Percentiles rank a stretch among this genome's conserved stretches.
phyloP scores from a whole-genome alignment of 1,140 invertebrate species.

The Pogonomyrmex barbatus region DNA sequence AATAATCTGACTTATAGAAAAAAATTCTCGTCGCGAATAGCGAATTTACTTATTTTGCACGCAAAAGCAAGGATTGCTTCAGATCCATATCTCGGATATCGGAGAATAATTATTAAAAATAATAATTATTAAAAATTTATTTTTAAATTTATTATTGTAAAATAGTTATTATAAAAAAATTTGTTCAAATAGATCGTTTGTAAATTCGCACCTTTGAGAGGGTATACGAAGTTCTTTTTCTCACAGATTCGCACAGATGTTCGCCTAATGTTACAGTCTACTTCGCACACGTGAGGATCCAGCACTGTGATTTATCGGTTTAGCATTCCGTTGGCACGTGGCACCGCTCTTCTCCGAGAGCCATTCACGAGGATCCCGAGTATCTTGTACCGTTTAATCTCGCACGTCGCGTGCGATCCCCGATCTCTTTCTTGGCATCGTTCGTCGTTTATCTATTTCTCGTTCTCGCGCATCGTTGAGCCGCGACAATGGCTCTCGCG shows the following conservation, averaged over 20 bases:
- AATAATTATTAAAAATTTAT: too few relatives aligned
- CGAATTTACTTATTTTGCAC: neutral
- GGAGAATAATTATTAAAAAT: too few relatives aligned
- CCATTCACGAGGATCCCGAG: conserved; percentile 44
- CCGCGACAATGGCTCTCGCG: neutral
- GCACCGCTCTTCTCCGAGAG: conserved; percentile 6
- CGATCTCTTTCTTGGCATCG: conserved; percentile 17
- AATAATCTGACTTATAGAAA: neutral
- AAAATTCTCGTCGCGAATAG: neutral
- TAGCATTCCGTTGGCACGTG: conserved; percentile 57
- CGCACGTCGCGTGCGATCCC: neutral
- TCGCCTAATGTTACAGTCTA: neutral
- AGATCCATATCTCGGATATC: neutral
- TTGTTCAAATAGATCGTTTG: neutral
- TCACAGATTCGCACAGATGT: neutral
- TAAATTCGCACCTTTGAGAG: neutral
- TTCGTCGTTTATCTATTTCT: conserved; percentile 12
- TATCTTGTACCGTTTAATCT: neutral
- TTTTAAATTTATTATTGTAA: neutral
- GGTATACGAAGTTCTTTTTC: neutral
- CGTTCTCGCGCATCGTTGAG: neutral
- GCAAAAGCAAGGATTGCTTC: neutral
- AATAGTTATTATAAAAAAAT: neutral
- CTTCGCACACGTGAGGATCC: neutral
- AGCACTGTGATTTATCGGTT: conserved; percentile 58